Percentiles rank a stretch among this genome's conserved stretches.
These are phyloP conservation scores for Drosophila pruinosa DNA, from an alignment of 1,140 invertebrate genomes.

Conservation along the genomic window DNA sequence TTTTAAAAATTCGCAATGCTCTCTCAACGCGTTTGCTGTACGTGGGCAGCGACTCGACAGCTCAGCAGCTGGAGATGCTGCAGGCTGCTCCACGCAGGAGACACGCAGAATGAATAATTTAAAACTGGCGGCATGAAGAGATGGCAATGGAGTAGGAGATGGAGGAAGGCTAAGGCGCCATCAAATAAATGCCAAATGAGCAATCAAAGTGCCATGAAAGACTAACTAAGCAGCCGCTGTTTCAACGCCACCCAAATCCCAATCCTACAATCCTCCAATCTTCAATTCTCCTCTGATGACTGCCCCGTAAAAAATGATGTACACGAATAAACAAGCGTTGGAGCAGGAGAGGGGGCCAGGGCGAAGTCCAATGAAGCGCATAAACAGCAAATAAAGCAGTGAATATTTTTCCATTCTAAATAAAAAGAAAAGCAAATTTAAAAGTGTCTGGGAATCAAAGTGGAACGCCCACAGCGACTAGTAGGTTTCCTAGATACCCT, in stretches of 20 bases:
- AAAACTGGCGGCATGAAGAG: constrained; percentile 27
- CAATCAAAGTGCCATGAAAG: constrained; percentile 76
- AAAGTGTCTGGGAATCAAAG: constrained; percentile 22
- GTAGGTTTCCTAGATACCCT: constrained; percentile 25
- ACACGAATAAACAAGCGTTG: constrained; percentile 57
- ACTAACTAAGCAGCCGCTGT: constrained; percentile 65
- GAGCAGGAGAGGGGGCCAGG: background rate
- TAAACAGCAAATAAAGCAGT: constrained; percentile 72
- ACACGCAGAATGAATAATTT: constrained; percentile 70
- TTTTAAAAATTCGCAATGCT: constrained; percentile 68
- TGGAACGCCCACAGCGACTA: background rate
- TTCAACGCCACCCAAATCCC: background rate
- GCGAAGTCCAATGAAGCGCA: constrained; percentile 57
- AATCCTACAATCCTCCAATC: background rate
- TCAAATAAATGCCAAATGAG: constrained; percentile 81
- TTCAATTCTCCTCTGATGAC: constrained; percentile 50
- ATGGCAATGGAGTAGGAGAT: background rate
- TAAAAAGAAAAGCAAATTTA: constrained; percentile 46
- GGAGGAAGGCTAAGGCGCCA: constrained; percentile 25
- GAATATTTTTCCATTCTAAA: constrained; percentile 60
- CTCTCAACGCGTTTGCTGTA: constrained; percentile 44
- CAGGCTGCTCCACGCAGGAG: constrained; percentile 1
- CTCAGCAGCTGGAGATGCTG: background rate
- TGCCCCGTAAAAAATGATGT: constrained; percentile 73
- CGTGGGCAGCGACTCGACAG: constrained; percentile 19